These are phyloP conservation scores for Erynnis tages DNA, from an alignment of 2,888 invertebrate genomes.

Conservation along the genomic window DNA sequence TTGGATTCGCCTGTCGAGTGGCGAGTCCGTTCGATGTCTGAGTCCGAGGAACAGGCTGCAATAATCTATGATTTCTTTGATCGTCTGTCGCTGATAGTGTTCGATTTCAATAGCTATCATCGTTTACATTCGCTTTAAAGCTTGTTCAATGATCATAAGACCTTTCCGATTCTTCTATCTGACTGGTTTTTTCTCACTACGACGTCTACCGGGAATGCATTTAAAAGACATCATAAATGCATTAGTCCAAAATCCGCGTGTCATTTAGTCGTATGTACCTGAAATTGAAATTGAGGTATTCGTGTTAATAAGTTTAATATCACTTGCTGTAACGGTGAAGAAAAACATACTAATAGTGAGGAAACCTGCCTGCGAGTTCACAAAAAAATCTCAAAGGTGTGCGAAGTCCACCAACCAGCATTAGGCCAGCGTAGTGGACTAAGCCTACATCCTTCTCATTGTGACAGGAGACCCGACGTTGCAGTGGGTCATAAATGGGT, in stretches of 20 bases:
- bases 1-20: slow-evolving; percentile 34
- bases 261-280: slow-evolving; percentile 21
- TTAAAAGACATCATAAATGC: slow-evolving; percentile 57
- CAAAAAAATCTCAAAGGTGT: too few species aligned
- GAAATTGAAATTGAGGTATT: slow-evolving; percentile 21
- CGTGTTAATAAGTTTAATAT: too few species aligned
- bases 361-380: too few species aligned
- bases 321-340: too few species aligned
- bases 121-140: slow-evolving; percentile 33
- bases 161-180: background rate
- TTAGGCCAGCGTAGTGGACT: too few species aligned
- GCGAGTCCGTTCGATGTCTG: background rate
- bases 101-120: slow-evolving; percentile 4
- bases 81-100: slow-evolving; percentile 8
- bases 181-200: too few species aligned
- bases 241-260: slow-evolving; percentile 45
- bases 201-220: slow-evolving; percentile 39
- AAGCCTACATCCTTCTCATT: too few species aligned
- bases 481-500: too few species aligned
- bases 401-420: too few species aligned
- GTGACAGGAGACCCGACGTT: too few species aligned
- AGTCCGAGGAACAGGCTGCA: slow-evolving; percentile 9
- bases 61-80: slow-evolving; percentile 15
- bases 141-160: slow-evolving; percentile 16
- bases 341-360: too few species aligned